Evolutionary conservation across 2,888 invertebrate genomes (phyloP).

Genomic region (Laothoe populi): DNA sequence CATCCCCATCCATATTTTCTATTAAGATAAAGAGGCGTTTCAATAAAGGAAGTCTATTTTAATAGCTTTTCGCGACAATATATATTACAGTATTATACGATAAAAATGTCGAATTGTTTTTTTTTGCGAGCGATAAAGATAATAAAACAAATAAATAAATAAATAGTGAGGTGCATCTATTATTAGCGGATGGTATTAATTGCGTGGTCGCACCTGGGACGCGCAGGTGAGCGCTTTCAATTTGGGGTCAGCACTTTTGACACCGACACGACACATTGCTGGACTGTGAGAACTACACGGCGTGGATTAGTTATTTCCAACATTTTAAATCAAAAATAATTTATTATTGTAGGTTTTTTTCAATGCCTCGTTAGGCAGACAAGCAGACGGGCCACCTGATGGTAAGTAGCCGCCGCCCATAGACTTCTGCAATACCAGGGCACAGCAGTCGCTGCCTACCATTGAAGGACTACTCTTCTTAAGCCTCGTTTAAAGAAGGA

Average conservation of each 20-base stretch:
- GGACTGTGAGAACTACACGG: constrained; percentile 63
- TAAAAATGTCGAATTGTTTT: constrained; percentile 51
- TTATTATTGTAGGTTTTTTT: neutral
- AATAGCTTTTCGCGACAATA: constrained; percentile 56
- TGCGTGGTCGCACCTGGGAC: constrained; percentile 77
- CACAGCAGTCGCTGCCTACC: too few relatives aligned
- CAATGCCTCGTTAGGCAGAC: too few relatives aligned
- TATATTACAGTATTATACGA: constrained; percentile 52
- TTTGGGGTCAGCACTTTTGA: constrained; percentile 78
- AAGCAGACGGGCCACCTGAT: too few relatives aligned
- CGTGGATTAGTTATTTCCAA: constrained; percentile 2
- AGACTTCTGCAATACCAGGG: too few relatives aligned
- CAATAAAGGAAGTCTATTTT: constrained; percentile 52
- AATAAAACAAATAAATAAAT: constrained; percentile 76
- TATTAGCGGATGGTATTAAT: constrained; percentile 77
- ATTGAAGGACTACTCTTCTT: too few relatives aligned
- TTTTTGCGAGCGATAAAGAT: constrained; percentile 54
- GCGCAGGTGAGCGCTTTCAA: constrained; percentile 73
- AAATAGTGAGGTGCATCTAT: constrained; percentile 64
- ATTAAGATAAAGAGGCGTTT: constrained; percentile 67
- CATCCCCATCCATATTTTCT: constrained; percentile 55
- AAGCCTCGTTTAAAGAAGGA: too few relatives aligned
- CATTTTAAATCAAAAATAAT: neutral
- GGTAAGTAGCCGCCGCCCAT: too few relatives aligned
- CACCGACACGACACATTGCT: constrained; percentile 54